phyloP scores from a whole-genome alignment of 2,113 vertebrate species.

The Poicephalus gulielmi region DNA sequence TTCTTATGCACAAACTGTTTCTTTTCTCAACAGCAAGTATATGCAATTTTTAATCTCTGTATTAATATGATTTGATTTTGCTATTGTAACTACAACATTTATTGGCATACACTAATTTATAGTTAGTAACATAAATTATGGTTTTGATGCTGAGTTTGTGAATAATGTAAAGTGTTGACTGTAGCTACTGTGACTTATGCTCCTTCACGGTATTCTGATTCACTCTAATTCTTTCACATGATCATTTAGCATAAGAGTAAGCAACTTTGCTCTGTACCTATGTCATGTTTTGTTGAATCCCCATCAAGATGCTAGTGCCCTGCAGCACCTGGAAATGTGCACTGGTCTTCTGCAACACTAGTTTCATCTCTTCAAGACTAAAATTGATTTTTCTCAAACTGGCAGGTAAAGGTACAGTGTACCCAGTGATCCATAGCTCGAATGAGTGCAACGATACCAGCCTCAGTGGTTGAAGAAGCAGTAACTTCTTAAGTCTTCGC shows the following conservation, averaged over 20 bases:
- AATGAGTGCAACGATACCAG: slow-evolving; percentile 12
- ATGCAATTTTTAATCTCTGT: background rate
- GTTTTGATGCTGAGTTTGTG: background rate
- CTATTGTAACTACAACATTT: background rate
- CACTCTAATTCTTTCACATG: background rate
- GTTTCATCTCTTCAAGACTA: slow-evolving; percentile 23
- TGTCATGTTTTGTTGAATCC: slow-evolving; percentile 36
- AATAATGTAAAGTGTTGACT: background rate
- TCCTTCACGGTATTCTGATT: background rate
- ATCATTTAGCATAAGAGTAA: background rate
- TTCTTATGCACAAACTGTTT: background rate
- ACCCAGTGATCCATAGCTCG: slow-evolving; percentile 56
- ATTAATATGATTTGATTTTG: background rate
- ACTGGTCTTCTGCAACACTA: slow-evolving; percentile 64
- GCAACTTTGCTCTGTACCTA: slow-evolving; percentile 11
- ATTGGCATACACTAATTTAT: background rate
- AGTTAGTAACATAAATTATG: background rate
- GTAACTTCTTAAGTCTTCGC: slow-evolving; percentile 41
- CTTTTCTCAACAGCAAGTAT: background rate
- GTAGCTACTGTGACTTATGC: background rate
- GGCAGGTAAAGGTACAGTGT: slow-evolving; percentile 53
- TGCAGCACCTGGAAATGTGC: slow-evolving; percentile 52
- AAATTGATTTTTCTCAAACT: slow-evolving; percentile 65
- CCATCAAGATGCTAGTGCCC: slow-evolving; percentile 40
- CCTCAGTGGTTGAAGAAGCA: background rate